Conservation (phyloP, 1,140 invertebrate species). For the Homalodisca vitripennis region DNA sequence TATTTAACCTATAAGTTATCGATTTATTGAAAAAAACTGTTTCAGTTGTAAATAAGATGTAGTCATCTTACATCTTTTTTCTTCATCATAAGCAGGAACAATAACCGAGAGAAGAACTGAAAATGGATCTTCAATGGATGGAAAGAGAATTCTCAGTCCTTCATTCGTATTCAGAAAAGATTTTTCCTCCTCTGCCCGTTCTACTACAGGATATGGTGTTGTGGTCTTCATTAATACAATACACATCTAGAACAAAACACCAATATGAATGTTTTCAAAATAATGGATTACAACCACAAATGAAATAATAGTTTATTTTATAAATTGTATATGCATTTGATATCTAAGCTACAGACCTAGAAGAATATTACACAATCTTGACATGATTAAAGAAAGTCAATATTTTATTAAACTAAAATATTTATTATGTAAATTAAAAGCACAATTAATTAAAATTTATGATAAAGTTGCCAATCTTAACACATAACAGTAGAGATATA, state of each 20-base stretch:
- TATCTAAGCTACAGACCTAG: too few species aligned
- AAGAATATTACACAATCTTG: too few species aligned
- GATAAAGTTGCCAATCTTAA: too few species aligned
- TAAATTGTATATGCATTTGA: too few species aligned
- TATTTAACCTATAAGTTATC: too few species aligned
- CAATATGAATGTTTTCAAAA: not conserved
- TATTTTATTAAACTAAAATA: too few species aligned
- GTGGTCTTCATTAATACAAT: constrained; percentile 56
- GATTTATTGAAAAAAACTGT: constrained; percentile 35
- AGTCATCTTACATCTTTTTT: constrained; percentile 73
- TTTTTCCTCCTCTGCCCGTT: constrained; percentile 70
- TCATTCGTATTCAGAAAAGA: constrained; percentile 67
- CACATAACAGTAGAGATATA: too few species aligned
- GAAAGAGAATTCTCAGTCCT: constrained; percentile 62
- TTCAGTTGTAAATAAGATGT: not conserved
- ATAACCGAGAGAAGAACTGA: constrained; percentile 81
- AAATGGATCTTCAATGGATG: constrained; percentile 67
- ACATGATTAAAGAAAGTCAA: too few species aligned
- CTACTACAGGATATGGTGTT: constrained; percentile 66
- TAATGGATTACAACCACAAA: too few species aligned
- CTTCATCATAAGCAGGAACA: constrained; percentile 96
- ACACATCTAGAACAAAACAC: constrained; percentile 54
- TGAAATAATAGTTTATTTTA: too few species aligned
- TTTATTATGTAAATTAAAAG: too few species aligned
- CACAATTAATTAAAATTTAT: too few species aligned